Evolutionary conservation across 2,888 invertebrate genomes (phyloP), one percentile per base, ranked within the genome.

Genomic region (Falcaria lacertinaria): DNA sequence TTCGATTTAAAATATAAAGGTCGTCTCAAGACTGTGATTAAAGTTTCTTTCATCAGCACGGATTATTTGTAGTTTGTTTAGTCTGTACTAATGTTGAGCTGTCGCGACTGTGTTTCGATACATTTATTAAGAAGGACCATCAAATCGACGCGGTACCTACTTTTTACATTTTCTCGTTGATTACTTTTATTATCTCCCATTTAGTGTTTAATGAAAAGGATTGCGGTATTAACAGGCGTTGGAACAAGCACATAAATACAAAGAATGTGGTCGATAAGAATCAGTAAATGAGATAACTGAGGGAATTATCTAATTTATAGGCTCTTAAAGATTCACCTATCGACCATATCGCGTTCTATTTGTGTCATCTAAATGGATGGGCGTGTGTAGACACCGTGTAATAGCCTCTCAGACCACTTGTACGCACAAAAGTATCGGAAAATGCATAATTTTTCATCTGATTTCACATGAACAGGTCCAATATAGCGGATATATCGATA

Each of bases 361-460:
- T 32, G 45, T 41, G 34, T 34, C 44, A 45, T 45, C 42, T 51
- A 44, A 43, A 43, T 44, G 48, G 43, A 48, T 54, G 54, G 17
- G 51, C 53, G 60, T 69, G 78, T 76, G 72, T 64, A 75, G 52
- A 57, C 5, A 73, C 69, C 83, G 83, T 82, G 82, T 83, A 86
- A 87, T 82, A 61, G 80, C 59, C 66, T 74, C 71, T 69, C 70
- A 61, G 55, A 69, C 75, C 78, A 76, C 69, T 74, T 76, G 74
- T 60, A 64, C 59, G 65, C 63, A 71, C 63, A 73, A 80, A 80
- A 78, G 66, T 76, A 75, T 83, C 80, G 80, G 80, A 85, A 88
- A 88, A 83, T 79, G 78, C 71, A 85, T 83, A 81, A 82, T 85
- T 87, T 88, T 86, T 83, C 88, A 82, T 85, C 59, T 81, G 83